These are phyloP conservation scores for Myripristis jacobus DNA, from an alignment of 2,797 vertebrate species.

Conservation along the genomic window DNA sequence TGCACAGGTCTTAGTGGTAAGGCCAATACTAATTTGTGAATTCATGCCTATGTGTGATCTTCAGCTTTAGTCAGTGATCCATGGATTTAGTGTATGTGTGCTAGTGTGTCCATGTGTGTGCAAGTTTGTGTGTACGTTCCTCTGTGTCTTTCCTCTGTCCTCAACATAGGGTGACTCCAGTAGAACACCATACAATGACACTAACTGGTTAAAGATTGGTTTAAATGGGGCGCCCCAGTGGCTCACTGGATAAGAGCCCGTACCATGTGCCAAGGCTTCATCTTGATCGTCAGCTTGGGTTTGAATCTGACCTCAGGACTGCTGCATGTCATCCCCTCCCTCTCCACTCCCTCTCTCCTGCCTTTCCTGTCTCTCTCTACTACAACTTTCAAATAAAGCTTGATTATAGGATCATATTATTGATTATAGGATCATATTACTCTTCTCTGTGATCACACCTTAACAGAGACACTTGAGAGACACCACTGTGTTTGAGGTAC, in stretches of 20 bases:
- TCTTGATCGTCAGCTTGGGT: too few species aligned
- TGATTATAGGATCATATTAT: too few species aligned
- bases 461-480: constrained; percentile 18
- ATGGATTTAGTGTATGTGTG: constrained; percentile 50
- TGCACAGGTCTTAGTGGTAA: constrained; percentile 37
- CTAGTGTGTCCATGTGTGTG: constrained; percentile 25
- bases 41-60: constrained; percentile 60
- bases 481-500: constrained; percentile 34
- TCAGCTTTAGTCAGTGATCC: constrained; percentile 54
- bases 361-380: too few species aligned
- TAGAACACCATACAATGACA: constrained; percentile 15
- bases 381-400: too few species aligned
- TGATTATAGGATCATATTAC: constrained; percentile 22
- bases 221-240: too few species aligned
- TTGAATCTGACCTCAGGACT: too few species aligned
- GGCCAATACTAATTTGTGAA: constrained; percentile 70
- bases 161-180: background rate
- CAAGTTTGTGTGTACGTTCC: constrained; percentile 6
- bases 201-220: constrained; percentile 36
- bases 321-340: too few species aligned
- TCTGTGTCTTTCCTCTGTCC: constrained; percentile 12
- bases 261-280: too few species aligned
- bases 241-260: too few species aligned
- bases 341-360: too few species aligned
- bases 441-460: constrained; percentile 34